Base-by-base conservation (phyloP, 2,113 vertebrate genomes). In the Hippotragus niger region DNA sequence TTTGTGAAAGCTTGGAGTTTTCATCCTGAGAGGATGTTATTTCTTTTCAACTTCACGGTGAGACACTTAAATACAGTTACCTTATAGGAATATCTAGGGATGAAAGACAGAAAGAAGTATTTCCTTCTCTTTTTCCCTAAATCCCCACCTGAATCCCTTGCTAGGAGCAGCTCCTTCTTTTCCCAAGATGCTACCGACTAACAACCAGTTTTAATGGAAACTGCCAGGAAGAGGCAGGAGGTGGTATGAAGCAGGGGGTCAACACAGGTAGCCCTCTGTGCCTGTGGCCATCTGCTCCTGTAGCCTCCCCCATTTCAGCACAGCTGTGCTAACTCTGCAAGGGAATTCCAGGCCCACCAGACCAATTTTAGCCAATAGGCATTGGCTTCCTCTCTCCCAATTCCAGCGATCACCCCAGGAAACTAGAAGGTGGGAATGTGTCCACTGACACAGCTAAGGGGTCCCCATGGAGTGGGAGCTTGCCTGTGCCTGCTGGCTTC, bases 251-350 rank as follows among this genome's bases (percentile, higher is more conserved):
- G 85, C 2, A 31, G 40, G 19, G 23, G 43, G 27, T 23, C 53
- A 27, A 11, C 36, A 2, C 6, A 3, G 80, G 88, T 2, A 11
- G 50, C n/a, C 43, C 13, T 27, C 78, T 58, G 78, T 43, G 5
- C 50, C 76, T 8, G 15, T 29, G 86, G 86, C 29, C 83, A 43
- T 43, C 55, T 0, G 60, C 62, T 21, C n/a, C 21, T 15, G 25
- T 19, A 3, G 16, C 10, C 53, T 19, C 31, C 2, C 9, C 15
- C 1, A 10, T 9, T 2, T 60, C 25, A 0, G 27, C 3, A 13
- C 2, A 5, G 60, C 12, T 29, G 7, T 7, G 36, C 25, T 6
- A 23, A 47, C 57, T 47, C 43, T 62, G 29, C 6, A 7, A 29
- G 1, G 27, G 74, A 50, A 6, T 8, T 27, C 45, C 10, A 19